Percentiles rank a stretch among this genome's conserved stretches.
phyloP scores from a whole-genome alignment of 2,797 vertebrate genomes.

The Phyllotis vaccarum region DNA sequence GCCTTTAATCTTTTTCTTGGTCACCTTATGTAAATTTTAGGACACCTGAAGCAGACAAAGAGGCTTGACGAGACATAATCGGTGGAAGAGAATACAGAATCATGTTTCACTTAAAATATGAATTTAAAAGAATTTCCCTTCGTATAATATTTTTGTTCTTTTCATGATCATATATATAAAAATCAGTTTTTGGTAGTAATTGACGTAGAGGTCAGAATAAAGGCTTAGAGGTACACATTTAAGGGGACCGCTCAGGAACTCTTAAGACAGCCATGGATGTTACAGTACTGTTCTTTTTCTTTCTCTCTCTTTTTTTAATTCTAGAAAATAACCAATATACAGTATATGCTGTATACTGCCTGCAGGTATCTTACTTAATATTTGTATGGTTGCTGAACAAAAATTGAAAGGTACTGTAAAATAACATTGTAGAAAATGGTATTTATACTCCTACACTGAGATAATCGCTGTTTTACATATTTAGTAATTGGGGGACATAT shows the following conservation, averaged over 20 bases:
- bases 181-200: conserved; percentile 32
- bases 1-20: neutral
- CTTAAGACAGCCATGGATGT: neutral
- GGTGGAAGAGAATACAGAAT: conserved; percentile 51
- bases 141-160: neutral
- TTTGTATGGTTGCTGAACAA: conserved; percentile 33
- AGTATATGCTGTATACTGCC: neutral
- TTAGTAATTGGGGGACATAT: neutral
- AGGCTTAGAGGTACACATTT: neutral
- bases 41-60: conserved; percentile 59
- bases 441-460: neutral
- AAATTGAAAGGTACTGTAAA: neutral
- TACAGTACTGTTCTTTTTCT: neutral
- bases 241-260: neutral
- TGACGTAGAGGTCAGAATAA: neutral
- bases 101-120: neutral
- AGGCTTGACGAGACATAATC: conserved; percentile 17
- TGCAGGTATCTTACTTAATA: neutral
- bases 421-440: neutral
- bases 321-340: neutral
- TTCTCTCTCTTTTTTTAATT: too few relatives aligned
- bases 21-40: conserved; percentile 60
- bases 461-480: neutral
- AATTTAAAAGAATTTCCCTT: neutral
- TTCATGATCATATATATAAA: neutral